These are phyloP conservation scores for Amphipoea lucens DNA, from an alignment of 2,888 invertebrate species.

Conservation along the genomic window DNA sequence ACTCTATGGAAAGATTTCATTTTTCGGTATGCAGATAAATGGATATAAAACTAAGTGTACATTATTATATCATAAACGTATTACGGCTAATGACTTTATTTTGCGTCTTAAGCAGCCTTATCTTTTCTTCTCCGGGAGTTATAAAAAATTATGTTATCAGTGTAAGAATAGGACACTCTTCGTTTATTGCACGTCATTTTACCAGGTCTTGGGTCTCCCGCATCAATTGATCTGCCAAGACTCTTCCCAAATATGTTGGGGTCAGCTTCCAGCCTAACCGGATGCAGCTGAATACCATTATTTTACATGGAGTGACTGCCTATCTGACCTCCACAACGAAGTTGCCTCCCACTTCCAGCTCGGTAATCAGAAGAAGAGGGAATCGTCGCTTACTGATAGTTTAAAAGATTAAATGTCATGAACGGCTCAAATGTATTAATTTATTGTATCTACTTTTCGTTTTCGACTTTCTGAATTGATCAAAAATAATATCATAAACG, in stretches of 20 bases:
- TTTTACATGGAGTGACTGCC: background rate
- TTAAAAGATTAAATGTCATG: background rate
- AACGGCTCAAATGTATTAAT: background rate
- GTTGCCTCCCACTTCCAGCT: background rate
- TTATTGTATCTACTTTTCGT: background rate
- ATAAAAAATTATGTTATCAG: slow-evolving; percentile 2
- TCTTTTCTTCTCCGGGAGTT: background rate
- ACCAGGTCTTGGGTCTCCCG: background rate
- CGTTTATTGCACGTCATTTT: background rate
- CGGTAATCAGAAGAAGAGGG: background rate
- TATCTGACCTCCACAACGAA: background rate
- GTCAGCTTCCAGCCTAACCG: background rate
- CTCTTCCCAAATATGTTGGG: background rate
- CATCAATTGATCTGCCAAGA: background rate
- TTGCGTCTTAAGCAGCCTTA: background rate
- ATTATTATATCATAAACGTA: slow-evolving; percentile 26
- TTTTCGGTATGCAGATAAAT: background rate
- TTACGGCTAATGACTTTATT: slow-evolving; percentile 16
- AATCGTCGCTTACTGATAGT: background rate
- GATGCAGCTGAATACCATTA: background rate
- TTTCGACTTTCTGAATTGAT: too few species aligned
- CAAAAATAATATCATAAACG: too few species aligned
- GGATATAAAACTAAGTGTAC: background rate
- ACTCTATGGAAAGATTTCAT: background rate
- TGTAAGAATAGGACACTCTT: background rate